phyloP scores from a whole-genome alignment of 2,113 vertebrate genomes.

The Mellivora capensis region DNA sequence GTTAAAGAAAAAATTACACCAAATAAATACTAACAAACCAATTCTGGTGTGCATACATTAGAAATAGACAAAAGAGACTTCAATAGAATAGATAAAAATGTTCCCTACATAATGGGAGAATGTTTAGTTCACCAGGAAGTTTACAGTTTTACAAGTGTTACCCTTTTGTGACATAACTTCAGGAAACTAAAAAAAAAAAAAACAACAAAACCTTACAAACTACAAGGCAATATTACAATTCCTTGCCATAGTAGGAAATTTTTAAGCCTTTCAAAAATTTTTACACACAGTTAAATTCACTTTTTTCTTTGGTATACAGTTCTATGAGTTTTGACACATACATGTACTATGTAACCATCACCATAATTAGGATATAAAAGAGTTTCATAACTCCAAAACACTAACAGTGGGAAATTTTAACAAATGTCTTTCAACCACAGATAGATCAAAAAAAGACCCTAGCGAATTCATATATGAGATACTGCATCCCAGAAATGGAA shows the following conservation, averaged over 20 bases:
- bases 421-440: neutral
- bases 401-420: neutral
- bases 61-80: neutral
- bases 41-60: neutral
- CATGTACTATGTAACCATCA: neutral
- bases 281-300: neutral
- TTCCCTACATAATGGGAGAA: neutral
- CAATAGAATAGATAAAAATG: neutral
- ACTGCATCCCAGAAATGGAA: neutral
- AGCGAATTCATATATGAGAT: neutral
- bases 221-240: neutral
- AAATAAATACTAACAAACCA: slow-evolving; percentile 13
- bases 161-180: neutral
- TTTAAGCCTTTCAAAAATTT: neutral
- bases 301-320: neutral
- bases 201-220: neutral
- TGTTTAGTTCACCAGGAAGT: neutral
- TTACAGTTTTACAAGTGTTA: neutral
- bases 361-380: too few relatives aligned
- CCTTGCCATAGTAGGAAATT: neutral
- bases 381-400: neutral
- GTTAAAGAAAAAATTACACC: neutral
- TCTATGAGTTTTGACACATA: neutral
- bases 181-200: neutral
- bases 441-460: neutral